Conservation (phyloP, 2,888 invertebrate species). For the Harpalus rufipes region DNA sequence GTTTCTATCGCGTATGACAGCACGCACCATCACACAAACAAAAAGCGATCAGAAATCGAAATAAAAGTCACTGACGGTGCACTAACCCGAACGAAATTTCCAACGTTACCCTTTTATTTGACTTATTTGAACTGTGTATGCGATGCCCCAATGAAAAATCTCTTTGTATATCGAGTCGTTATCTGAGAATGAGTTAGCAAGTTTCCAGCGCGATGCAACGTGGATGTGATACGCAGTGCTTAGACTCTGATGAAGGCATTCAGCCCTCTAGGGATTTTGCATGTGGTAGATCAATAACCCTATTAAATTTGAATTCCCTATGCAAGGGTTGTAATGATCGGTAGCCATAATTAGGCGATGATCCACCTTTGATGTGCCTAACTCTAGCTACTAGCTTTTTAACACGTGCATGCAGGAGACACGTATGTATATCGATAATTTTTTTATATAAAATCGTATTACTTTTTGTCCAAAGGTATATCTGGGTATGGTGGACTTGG, state of each 20-base stretch:
- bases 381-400: too few relatives aligned
- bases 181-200: slow-evolving; percentile 34
- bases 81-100: slow-evolving; percentile 50
- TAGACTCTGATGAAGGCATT: slow-evolving; percentile 7
- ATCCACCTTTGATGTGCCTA: not conserved
- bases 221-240: not conserved
- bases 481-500: too few relatives aligned
- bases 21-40: slow-evolving; percentile 48
- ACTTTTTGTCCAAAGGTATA: too few relatives aligned
- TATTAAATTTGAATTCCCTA: slow-evolving; percentile 27
- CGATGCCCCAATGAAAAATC: slow-evolving; percentile 39
- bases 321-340: slow-evolving; percentile 28
- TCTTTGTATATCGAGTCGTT: slow-evolving; percentile 50
- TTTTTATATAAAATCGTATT: too few relatives aligned
- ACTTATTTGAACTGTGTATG: slow-evolving; percentile 43
- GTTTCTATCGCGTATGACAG: slow-evolving; percentile 41
- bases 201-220: slow-evolving; percentile 16
- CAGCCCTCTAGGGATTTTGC: slow-evolving; percentile 24
- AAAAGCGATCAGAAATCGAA: slow-evolving; percentile 58
- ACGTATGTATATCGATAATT: too few relatives aligned
- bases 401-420: too few relatives aligned
- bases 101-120: slow-evolving; percentile 63
- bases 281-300: slow-evolving; percentile 27
- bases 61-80: slow-evolving; percentile 58
- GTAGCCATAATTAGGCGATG: not conserved